A percentile compares a stretch with the other conserved stretches of the same genome.
Evolutionary conservation across 2,888 invertebrate species (phyloP).

Genomic region (Pyrgus malvae): DNA sequence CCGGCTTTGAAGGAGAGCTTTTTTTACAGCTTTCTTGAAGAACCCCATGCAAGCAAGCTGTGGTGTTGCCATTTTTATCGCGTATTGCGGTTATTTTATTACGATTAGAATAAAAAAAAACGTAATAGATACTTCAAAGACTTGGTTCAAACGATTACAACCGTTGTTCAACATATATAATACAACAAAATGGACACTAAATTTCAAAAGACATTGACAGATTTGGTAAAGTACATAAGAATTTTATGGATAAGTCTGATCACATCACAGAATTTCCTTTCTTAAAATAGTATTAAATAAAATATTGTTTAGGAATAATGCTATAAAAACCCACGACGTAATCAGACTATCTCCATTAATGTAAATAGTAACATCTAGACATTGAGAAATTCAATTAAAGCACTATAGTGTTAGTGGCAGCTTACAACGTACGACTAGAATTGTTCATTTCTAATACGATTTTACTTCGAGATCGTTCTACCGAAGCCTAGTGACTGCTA

Average conservation of each 20-base stretch:
- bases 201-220: slow-evolving; percentile 11
- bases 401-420: slow-evolving; percentile 21
- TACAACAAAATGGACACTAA: slow-evolving; percentile 22
- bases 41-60: no score
- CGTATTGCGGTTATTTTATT: no score
- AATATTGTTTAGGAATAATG: no score
- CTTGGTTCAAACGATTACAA: background rate
- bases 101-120: background rate
- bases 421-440: slow-evolving; percentile 13
- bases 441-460: slow-evolving; percentile 1
- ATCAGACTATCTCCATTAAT: slow-evolving; percentile 16
- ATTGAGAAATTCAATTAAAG: slow-evolving; percentile 7
- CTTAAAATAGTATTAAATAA: no score
- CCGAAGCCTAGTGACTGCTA: slow-evolving; percentile 22
- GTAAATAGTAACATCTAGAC: slow-evolving; percentile 21
- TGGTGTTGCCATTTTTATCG: no score
- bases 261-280: background rate
- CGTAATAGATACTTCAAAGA: background rate
- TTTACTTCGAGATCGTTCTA: slow-evolving; percentile 3
- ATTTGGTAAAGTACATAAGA: slow-evolving; percentile 9
- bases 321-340: background rate
- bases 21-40: no score
- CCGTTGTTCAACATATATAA: slow-evolving; percentile 5
- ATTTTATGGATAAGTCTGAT: slow-evolving; percentile 7
- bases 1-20: no score